Base-by-base conservation (phyloP, 2,888 invertebrate species). In the Drosophila mettleri region DNA sequence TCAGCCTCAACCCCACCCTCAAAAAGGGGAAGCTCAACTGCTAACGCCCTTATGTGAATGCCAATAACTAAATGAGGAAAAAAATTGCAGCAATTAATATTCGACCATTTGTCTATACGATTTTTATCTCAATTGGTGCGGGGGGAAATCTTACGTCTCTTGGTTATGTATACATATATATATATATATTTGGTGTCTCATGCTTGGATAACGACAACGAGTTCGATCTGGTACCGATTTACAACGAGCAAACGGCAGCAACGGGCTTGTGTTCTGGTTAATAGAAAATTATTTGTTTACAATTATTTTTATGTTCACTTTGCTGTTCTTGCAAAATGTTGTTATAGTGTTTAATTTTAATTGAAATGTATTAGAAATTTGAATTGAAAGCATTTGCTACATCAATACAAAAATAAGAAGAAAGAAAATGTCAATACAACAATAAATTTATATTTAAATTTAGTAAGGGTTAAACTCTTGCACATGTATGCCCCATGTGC, bases 211-310 rank as follows among this genome's bases (percentile, higher is more conserved):
- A 85, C 74, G 74, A 85, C 80, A 87, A 77, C 85, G 64, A 74
- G 85, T 85, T 85, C 69, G 74, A 87, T 87, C 85, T 85, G 83
- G 85, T 71, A 79, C 59, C 74, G 83, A 82, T 82, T 81, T 84
- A 75, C 75, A 54, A 51, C 39, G 14, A 18, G 14, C 57, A 27
- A 16, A 24, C 34, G 12, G 20, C 36, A 59, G 14, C 46, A 45
- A 9, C 16, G 14, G 9, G 22, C 54, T 75, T 46, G 49, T 48
- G 48, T 61, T 72, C 31, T 58, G 43, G 60, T 78, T 87, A 80
- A 85, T 85, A 85, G 80, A 87, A 82, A 87, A 83, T 83, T 83
- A 87, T 87, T 87, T 85, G 87, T 80, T 83, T 85, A 74, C 82
- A 74, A 67, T 77, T 83, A 52, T 66, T 66, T 59, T 63, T 39